Base-by-base conservation (phyloP, 2,797 vertebrate genomes). In the Labroides dimidiatus region DNA sequence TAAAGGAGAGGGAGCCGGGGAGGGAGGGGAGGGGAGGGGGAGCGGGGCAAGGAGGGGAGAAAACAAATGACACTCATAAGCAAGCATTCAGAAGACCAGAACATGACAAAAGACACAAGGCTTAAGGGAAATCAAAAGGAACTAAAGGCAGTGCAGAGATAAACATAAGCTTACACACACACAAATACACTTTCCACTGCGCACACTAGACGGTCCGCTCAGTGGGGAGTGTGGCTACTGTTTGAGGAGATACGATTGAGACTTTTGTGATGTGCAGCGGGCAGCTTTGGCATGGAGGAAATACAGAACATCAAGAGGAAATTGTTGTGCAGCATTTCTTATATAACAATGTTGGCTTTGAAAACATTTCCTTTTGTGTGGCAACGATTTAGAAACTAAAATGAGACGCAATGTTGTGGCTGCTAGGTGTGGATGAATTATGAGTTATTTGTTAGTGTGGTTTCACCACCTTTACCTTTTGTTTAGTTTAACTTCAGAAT, bases 1-100 rank as follows among this genome's bases (percentile, higher is more conserved):
- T 97, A 96, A 96, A 96, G 93, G 95, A 94, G 95, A 93, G 90
- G 89, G 80, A 87, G 80, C 78, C 83, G 93, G 93, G 92, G 94
- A 93, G 84, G 93, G 68, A 56, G 52, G 62, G 92, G 92, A 95
- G 93, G 92, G 95, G 93, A 55, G 68, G 52, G 55, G 47, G 20
- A 16, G 64, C 91, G 92, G 95, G 93, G 93, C 61, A 84, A 69
- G 94, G 95, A 69, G 94, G 95, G 90, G 87, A 94, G 88, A 93
- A 93, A 93, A 93, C 91, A 93, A 93, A 92, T 86, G 83, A 91
- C 91, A 94, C 89, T 90, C 89, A 94, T 94, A 93, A 94, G 93
- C 96, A 96, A 97, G 96, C 96, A 95, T 95, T 95, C 87, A 90
- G 81, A 87, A 91, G 85, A 91, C 87, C 75, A 86, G 80, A 89